These are phyloP conservation scores for Apodemia hepburni DNA, from an alignment of 2,888 invertebrate genomes.

Conservation along the genomic window DNA sequence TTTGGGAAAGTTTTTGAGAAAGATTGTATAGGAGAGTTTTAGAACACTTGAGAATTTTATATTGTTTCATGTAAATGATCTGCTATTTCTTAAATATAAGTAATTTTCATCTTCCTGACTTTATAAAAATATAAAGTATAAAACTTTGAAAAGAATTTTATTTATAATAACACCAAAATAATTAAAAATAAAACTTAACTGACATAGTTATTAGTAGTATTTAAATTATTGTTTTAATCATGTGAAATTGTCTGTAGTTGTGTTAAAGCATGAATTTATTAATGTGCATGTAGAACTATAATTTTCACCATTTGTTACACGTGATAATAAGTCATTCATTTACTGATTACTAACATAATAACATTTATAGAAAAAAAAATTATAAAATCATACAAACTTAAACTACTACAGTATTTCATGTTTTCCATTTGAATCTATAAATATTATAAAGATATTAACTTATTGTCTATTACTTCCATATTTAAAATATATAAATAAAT, in stretches of 20 bases:
- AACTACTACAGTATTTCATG: no score
- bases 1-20: no score
- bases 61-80: no score
- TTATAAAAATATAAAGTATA: no score
- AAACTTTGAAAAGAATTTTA: not conserved
- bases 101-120: no score
- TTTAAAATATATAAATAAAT: no score
- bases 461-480: no score
- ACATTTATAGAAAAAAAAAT: not conserved
- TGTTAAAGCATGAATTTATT: conserved; percentile 7
- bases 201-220: not conserved
- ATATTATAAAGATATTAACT: no score
- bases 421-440: no score
- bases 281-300: not conserved
- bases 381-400: not conserved
- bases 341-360: not conserved
- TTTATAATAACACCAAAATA: not conserved
- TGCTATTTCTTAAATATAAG: no score
- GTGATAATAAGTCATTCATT: conserved; percentile 3
- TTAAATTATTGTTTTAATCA: not conserved
- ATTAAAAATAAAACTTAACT: not conserved
- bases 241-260: not conserved
- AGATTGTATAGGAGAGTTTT: no score
- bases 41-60: no score
- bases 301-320: not conserved